These are phyloP conservation scores for Rhodophaea formosa DNA, from an alignment of 2,888 invertebrate species.

Conservation along the genomic window DNA sequence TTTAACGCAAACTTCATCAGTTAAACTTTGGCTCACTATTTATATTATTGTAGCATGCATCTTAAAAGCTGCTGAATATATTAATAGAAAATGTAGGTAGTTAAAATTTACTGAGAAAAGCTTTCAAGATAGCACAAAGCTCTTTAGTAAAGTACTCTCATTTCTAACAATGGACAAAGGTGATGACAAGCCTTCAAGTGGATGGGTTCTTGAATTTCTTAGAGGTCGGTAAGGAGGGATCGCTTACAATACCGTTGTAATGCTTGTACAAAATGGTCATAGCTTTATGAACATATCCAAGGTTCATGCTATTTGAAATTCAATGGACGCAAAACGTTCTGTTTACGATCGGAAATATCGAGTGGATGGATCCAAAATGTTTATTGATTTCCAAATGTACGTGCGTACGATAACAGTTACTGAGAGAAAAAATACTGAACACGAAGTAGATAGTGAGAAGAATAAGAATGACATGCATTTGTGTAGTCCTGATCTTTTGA, in stretches of 20 bases:
- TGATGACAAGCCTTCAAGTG: slow-evolving; percentile 31
- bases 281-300: neutral
- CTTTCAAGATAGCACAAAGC: slow-evolving; percentile 57
- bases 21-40: neutral
- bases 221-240: slow-evolving; percentile 24
- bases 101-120: slow-evolving; percentile 40
- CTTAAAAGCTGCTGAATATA: too few relatives aligned
- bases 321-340: slow-evolving; percentile 3
- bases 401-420: neutral
- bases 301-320: slow-evolving; percentile 4
- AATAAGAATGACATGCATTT: too few relatives aligned
- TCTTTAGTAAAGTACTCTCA: slow-evolving; percentile 48
- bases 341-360: neutral
- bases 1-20: too few relatives aligned
- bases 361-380: neutral
- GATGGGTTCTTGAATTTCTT: slow-evolving; percentile 37
- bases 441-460: too few relatives aligned
- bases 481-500: too few relatives aligned
- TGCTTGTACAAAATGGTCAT: neutral
- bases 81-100: too few relatives aligned
- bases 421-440: neutral
- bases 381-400: neutral
- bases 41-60: too few relatives aligned
- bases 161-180: slow-evolving; percentile 52
- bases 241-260: slow-evolving; percentile 4